Evolutionary conservation across 2,113 vertebrate genomes (phyloP).

Genomic region (Regulus satrapa): DNA sequence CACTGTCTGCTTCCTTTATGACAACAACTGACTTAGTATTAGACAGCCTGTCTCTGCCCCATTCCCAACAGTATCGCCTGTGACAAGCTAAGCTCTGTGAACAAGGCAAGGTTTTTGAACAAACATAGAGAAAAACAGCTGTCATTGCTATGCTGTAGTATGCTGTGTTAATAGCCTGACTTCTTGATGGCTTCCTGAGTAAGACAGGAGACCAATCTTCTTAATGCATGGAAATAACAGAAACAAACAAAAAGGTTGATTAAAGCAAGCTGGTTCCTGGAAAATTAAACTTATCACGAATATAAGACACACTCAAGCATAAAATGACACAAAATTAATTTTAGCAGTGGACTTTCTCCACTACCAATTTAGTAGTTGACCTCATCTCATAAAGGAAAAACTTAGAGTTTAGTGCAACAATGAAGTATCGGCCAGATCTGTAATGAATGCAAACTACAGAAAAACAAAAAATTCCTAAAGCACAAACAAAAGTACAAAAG

Average conservation of each 20-base stretch:
- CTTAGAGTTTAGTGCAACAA: not conserved
- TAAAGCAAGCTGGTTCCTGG: not conserved
- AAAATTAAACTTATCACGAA: not conserved
- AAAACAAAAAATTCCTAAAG: not conserved
- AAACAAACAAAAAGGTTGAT: not conserved
- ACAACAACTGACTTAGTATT: not conserved
- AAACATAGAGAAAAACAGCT: not conserved
- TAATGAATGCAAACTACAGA: not conserved
- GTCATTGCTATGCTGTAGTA: not conserved
- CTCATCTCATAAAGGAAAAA: not conserved
- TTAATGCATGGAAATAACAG: not conserved
- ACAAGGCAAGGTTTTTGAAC: not conserved
- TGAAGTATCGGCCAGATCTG: not conserved
- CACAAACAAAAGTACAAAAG: not conserved
- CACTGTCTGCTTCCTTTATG: not conserved
- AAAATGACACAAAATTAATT: not conserved
- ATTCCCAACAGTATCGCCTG: not conserved
- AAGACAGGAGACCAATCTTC: not conserved
- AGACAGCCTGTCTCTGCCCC: not conserved
- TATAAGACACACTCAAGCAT: not conserved
- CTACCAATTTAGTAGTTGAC: not conserved
- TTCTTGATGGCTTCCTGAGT: not conserved
- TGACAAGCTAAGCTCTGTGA: accelerated
- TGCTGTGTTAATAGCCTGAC: not conserved
- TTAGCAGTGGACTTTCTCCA: not conserved